Base-by-base conservation (phyloP, 30 jellyfish, hydroid and myxozoan genomes). In the Nemopilema nomurai region DNA sequence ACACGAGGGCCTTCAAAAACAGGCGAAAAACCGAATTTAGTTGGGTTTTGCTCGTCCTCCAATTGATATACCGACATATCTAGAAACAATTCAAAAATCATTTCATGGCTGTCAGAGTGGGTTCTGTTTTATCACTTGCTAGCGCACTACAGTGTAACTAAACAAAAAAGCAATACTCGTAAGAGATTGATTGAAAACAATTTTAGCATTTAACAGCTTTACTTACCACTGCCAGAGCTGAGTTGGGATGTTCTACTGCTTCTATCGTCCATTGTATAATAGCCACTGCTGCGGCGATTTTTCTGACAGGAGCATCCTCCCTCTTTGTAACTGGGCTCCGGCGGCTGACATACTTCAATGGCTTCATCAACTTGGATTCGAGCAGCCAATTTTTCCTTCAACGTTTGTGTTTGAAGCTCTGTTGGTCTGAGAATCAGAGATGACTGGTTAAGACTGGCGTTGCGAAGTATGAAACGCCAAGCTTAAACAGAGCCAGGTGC, bases 1-100 rank as follows among this genome's bases (percentile, higher is more conserved):
- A 8, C n/a, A 33, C 83, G 83, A 8, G 83, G 83, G 8, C 83
- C 83, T 18, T 73, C 83, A 41, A 73, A 73, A 8, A 22, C 8
- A 29, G 83, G 22, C 1, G 83, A 73, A 66, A 73, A 30, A 16
- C 33, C 83, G 33, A 73, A 73, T 9, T 41, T 41, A 6, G n/a
- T n/a, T n/a, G n/a, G n/a, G n/a, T n/a, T n/a, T n/a, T n/a, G n/a
- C n/a, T n/a, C n/a, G n/a, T n/a, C n/a, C n/a, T n/a, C n/a, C n/a
- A n/a, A n/a, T n/a, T n/a, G n/a, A n/a, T n/a, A n/a, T n/a, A n/a
- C n/a, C n/a, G n/a, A n/a, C n/a, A n/a, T n/a, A n/a, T n/a, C n/a
- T n/a, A n/a, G n/a, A n/a, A n/a, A n/a, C n/a, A n/a, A n/a, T n/a
- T n/a, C n/a, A n/a, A n/a, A n/a, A n/a, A n/a, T n/a, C n/a, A n/a